Evolutionary conservation across 2,888 invertebrate species (phyloP), one percentile per base, ranked within the genome.

Genomic region (Lepidocyrtinus sp.): DNA sequence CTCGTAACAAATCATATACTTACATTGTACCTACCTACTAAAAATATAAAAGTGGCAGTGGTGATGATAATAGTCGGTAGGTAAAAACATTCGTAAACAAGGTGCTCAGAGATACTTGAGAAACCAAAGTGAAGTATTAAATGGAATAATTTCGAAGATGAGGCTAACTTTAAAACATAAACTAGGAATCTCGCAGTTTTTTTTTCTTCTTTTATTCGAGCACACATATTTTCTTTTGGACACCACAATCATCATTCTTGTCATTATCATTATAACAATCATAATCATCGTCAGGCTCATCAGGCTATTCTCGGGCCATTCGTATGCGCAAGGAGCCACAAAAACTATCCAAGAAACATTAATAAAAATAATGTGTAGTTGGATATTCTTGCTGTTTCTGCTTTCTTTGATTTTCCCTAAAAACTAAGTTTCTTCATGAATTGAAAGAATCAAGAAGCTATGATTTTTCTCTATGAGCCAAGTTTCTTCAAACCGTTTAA

Each of bases 221-320:
- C 70, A 21, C 50, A 74, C 69, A 79, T 69, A 79, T 79, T 62
- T 79, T 74, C 69, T 79, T 55, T 55, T 69, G 74, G 79, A 78
- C 78, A 72, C 72, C 78, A 78, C 78, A 78, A 78, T 78, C 78
- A 78, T 73, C 78, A 72, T 78, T 78, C 78, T 78, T 78, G 78
- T 78, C 78, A 78, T 78, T 78, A 78, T 78, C 78, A 78, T 78
- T 78, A 78, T 72, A 68, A 78, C 78, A 78, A 78, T 78, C 78
- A 78, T 78, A 78, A 75, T 75, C 61, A 76, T 77, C 71, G 64
- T 59, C 63, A 78, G 65, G 67, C 69, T 76, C 63, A 36, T 75
- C 50, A 26, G 65, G 78, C 70, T 83, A 81, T n/a, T n/a, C 81
- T 81, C 83, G 81, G 78, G 50, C 83, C 79, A 83, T 83, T 83